phyloP scores from a whole-genome alignment of 2,797 vertebrate genomes.

The Trematomus bernacchii region DNA sequence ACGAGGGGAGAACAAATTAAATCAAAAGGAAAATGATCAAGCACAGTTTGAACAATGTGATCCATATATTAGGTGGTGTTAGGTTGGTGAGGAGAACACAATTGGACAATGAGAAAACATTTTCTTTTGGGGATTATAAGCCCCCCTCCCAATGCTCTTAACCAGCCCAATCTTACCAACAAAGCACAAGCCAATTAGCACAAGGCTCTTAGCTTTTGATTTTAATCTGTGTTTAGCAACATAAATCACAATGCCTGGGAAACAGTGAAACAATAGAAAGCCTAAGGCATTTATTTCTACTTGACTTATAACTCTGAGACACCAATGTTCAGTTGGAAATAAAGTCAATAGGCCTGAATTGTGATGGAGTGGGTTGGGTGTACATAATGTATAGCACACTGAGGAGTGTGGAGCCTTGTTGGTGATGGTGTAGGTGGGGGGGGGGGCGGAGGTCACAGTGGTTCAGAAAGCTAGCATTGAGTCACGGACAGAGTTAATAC shows the following conservation, averaged over 20 bases:
- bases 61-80: conserved; percentile 69
- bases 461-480: conserved; percentile 65
- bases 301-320: conserved; percentile 53
- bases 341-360: conserved; percentile 61
- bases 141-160: conserved; percentile 30
- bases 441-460: conserved; percentile 63
- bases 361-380: conserved; percentile 55
- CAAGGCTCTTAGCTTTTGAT: conserved; percentile 66
- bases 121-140: conserved; percentile 63
- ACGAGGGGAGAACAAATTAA: conserved; percentile 76
- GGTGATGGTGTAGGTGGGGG: conserved; percentile 39
- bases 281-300: conserved; percentile 35
- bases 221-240: conserved; percentile 67
- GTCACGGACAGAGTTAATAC: conserved; percentile 72
- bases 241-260: conserved; percentile 71
- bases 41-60: conserved; percentile 76
- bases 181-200: conserved; percentile 77
- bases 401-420: conserved; percentile 13
- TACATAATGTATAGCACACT: conserved; percentile 15
- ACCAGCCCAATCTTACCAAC: conserved; percentile 55
- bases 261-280: conserved; percentile 51
- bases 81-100: conserved; percentile 56
- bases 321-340: conserved; percentile 45
- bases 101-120: conserved; percentile 61
- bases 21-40: conserved; percentile 77